phyloP scores from a whole-genome alignment of 2,888 invertebrate species.

The Sminthurinus aureus region DNA sequence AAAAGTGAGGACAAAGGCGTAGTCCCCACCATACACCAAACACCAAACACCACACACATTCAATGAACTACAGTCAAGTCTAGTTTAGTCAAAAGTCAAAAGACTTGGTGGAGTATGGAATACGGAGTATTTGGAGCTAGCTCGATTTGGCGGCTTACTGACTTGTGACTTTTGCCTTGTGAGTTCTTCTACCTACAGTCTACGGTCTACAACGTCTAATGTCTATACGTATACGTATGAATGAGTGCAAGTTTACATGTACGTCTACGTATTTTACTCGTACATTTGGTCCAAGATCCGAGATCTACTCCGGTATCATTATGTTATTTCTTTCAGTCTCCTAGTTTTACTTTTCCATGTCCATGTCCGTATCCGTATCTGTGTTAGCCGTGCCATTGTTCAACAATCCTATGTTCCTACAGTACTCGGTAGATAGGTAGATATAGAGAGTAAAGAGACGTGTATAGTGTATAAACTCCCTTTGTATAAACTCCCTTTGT shows the following conservation, averaged over 20 bases:
- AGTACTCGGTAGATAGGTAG: background rate
- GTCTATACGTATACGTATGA: background rate
- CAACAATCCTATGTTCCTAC: background rate
- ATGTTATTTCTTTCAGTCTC: background rate
- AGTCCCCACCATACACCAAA: too few relatives aligned
- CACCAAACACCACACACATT: background rate
- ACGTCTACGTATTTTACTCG: too few relatives aligned
- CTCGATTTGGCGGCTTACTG: background rate
- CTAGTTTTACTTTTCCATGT: background rate
- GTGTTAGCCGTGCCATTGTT: background rate
- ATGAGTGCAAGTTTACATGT: too few relatives aligned
- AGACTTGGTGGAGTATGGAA: background rate
- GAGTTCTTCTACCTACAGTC: too few relatives aligned
- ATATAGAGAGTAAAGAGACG: too few relatives aligned
- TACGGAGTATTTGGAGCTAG: background rate
- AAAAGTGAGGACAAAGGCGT: conserved; percentile 19
- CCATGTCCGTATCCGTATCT: too few relatives aligned
- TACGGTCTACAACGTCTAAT: background rate
- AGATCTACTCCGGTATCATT: background rate
- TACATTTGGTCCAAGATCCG: too few relatives aligned
- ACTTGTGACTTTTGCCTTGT: too few relatives aligned
- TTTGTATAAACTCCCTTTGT: background rate
- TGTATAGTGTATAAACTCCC: too few relatives aligned
- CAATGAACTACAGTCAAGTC: background rate
- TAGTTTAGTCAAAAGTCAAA: too few relatives aligned